Base-by-base conservation (phyloP, 2,797 vertebrate genomes). In the Danio tinwini region DNA sequence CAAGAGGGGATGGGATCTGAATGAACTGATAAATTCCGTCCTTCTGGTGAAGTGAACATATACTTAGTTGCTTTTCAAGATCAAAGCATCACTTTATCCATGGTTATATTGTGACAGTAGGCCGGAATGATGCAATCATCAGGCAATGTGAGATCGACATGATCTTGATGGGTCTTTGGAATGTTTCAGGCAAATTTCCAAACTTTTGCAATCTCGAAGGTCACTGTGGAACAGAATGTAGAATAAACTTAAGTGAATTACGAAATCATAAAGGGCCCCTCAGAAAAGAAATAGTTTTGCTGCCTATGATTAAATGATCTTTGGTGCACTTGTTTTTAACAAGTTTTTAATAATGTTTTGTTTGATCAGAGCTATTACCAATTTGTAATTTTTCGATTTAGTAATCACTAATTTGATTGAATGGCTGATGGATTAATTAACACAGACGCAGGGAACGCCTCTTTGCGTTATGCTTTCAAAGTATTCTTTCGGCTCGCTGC, bases 111-210 rank as follows among this genome's bases (percentile, higher is more conserved):
- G 74, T 55, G 39, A 67, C 50, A n/a, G n/a, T 55, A 76, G 6
- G 10, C 4, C 10, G 11, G 72, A 9, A 63, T 74, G 72, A 61
- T 74, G 72, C 56, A 74, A 74, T 50, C 72, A 13, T 37, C 45
- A 59, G 52, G 70, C 70, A 73, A 73, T 73, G 53, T 44, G 55
- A 58, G 42, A 45, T 72, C 37, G 6, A 19, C 0, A 2, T 74
- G 59, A 74, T 74, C 56, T 59, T 9, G 12, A 45, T 44, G 17
- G 40, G 55, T 44, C 17, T 16, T 44, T 45, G 53, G 5, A 58
- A 45, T 45, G 16, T 73, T 29, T 49, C 5, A 45, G 19, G 7
- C 45, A 0, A 49, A 49, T 68, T 68, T 50, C 13, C 5, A 58
- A 55, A 71, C 52, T 19, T 71, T 71, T 42, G 4, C 7, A 45